phyloP scores from a whole-genome alignment of 1,140 invertebrate species.

The Brachionus rotundiformis region DNA sequence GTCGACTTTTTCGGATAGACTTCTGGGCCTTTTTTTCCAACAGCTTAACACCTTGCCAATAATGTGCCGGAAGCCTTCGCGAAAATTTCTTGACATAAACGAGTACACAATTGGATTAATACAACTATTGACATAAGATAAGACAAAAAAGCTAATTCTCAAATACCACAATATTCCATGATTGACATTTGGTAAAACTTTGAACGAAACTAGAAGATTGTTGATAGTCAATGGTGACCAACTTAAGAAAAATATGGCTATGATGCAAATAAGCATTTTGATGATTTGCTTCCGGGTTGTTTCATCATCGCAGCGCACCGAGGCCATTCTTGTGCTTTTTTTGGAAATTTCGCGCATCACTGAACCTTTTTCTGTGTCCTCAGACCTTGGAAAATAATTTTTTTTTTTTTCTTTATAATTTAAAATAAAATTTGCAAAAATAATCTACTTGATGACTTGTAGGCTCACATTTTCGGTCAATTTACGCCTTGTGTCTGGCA shows the following conservation, averaged over 20 bases:
- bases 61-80: constrained; percentile 69
- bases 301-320: constrained; percentile 30
- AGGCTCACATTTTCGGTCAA: neutral
- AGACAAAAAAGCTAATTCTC: constrained; percentile 69
- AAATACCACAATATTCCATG: constrained; percentile 69
- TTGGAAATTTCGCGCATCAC: neutral
- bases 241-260: constrained; percentile 71
- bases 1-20: neutral
- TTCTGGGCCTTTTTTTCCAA: neutral
- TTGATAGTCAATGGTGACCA: constrained; percentile 72
- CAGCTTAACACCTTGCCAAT: neutral
- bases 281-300: constrained; percentile 65
- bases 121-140: constrained; percentile 75
- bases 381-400: neutral
- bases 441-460: neutral
- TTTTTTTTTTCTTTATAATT: neutral
- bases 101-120: constrained; percentile 78
- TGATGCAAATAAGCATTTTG: constrained; percentile 73
- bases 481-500: constrained; percentile 54
- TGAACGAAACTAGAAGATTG: constrained; percentile 71
- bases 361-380: neutral
- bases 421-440: neutral
- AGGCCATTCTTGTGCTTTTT: neutral
- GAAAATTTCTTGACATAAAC: constrained; percentile 78
- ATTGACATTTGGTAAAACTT: constrained; percentile 66